Percentiles rank a stretch among this genome's conserved stretches.
Conservation (phyloP, 2,797 vertebrate species). For the Ptychobarbus kaznakovi region DNA sequence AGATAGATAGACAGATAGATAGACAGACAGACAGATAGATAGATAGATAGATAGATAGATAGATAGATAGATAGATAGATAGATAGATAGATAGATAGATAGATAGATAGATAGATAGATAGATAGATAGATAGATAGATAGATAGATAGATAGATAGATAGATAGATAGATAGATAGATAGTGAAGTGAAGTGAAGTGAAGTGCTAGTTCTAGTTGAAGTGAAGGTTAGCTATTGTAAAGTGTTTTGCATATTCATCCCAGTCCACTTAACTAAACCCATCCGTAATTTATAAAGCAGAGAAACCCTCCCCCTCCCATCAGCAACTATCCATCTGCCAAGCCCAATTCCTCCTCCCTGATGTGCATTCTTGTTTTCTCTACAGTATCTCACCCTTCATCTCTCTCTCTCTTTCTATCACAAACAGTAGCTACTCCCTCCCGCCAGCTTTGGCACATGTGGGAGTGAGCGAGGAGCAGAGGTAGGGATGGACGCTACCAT, state of each 20-base stretch:
- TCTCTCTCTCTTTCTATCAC: neutral
- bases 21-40: neutral
- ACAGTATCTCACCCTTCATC: conserved; percentile 18
- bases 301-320: conserved; percentile 43
- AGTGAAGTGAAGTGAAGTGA: too few relatives aligned
- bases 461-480: conserved; percentile 52
- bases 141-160: neutral
- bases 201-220: neutral
- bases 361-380: conserved; percentile 56
- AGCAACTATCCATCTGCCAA: conserved; percentile 68
- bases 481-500: conserved; percentile 69
- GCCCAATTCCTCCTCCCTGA: conserved; percentile 49
- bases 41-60: neutral
- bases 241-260: neutral
- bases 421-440: conserved; percentile 45
- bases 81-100: neutral
- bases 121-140: neutral
- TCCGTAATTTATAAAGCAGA: conserved; percentile 62
- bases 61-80: neutral
- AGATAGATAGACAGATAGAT: conserved; percentile 13
- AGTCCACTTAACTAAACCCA: conserved; percentile 64
- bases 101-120: neutral
- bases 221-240: neutral
- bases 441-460: conserved; percentile 59
- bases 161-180: neutral